phyloP scores from a whole-genome alignment of 2,797 vertebrate genomes.

The Amazona finschi region DNA sequence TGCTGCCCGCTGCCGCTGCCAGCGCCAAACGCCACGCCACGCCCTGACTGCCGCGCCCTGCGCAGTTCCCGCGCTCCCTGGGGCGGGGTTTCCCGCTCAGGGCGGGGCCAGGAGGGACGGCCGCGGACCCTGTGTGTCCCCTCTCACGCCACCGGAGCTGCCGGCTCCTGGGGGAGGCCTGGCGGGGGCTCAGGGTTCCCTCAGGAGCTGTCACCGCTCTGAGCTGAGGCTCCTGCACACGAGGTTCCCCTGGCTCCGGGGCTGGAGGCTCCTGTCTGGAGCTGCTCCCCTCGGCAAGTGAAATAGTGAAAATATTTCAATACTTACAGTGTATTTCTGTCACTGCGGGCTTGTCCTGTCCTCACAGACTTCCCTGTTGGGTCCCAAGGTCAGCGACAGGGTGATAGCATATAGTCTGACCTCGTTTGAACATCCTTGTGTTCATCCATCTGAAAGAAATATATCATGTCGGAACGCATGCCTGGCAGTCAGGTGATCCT shows the following conservation, averaged over 20 bases:
- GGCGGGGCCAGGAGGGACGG: no score
- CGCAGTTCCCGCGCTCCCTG: no score
- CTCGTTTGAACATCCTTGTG: neutral
- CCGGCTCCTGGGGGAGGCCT: no score
- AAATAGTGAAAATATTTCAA: neutral
- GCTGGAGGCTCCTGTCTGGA: neutral
- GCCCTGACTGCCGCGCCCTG: no score
- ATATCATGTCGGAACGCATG: neutral
- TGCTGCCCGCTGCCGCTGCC: no score
- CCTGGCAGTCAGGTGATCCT: neutral
- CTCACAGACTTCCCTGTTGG: neutral
- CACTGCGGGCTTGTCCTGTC: neutral
- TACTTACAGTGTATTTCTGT: neutral
- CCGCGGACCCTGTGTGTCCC: no score
- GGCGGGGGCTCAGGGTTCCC: rapidly evolving
- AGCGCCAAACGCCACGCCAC: no score
- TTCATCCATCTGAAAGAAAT: neutral
- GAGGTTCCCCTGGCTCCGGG: neutral
- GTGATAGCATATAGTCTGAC: neutral
- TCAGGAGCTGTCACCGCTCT: rapidly evolving
- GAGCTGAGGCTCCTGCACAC: no score
- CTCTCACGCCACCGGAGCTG: no score
- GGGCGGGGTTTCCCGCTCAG: no score
- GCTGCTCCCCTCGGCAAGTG: neutral
- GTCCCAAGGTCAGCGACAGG: neutral